phyloP scores from a whole-genome alignment of 2,113 vertebrate genomes.

The Butorides virescens region DNA sequence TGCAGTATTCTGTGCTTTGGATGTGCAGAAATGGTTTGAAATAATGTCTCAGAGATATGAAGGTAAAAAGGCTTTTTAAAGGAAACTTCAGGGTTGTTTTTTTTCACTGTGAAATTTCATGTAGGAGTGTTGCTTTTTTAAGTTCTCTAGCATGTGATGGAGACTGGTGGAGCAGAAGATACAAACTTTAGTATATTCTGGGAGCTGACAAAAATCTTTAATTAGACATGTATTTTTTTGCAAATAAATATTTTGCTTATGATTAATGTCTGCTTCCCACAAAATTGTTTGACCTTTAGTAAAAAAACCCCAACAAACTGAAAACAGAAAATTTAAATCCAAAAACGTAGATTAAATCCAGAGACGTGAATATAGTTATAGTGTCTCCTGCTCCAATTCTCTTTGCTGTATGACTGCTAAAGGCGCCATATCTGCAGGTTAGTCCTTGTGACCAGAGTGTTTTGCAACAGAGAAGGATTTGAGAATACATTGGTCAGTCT shows the following conservation, averaged over 20 bases:
- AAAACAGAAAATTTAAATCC: background rate
- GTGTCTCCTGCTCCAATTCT: background rate
- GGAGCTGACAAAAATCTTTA: background rate
- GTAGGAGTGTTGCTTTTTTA: constrained; percentile 49
- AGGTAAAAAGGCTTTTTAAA: background rate
- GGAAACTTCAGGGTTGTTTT: background rate
- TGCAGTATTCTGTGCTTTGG: background rate
- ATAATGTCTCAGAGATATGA: background rate
- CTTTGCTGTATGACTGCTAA: background rate
- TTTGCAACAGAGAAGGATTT: background rate
- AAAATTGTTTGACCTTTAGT: background rate
- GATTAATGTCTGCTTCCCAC: background rate
- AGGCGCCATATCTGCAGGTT: background rate
- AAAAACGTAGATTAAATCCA: background rate
- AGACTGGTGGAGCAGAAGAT: background rate
- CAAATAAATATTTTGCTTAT: background rate
- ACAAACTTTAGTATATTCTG: background rate
- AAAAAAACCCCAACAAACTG: background rate
- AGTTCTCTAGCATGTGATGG: constrained; percentile 10
- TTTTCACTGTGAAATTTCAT: constrained; percentile 5
- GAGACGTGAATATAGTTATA: background rate
- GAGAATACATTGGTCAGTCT: background rate
- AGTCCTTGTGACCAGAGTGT: background rate
- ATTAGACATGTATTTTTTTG: background rate
- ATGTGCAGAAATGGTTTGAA: background rate